Evolutionary conservation across 2,797 vertebrate genomes (phyloP).

Genomic region (Enteromius viviparus): DNA sequence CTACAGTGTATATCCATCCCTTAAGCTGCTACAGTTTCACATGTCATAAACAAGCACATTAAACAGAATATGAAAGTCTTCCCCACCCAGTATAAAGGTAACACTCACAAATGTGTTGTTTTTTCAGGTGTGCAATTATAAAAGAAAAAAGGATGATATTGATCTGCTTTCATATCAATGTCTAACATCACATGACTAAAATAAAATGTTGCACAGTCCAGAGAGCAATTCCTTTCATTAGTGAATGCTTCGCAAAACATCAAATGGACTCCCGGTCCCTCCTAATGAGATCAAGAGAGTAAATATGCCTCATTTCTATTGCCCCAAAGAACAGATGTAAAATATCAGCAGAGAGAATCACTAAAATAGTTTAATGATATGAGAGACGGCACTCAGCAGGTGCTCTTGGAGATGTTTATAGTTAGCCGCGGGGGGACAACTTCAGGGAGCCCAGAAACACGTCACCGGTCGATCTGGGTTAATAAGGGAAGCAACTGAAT

Average conservation of each 20-base stretch:
- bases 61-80: neutral
- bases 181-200: neutral
- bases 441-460: conserved; percentile 31
- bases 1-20: too few relatives aligned
- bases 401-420: conserved; percentile 10
- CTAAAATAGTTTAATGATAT: conserved; percentile 33
- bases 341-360: conserved; percentile 1
- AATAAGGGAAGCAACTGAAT: conserved; percentile 24
- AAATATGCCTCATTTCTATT: conserved; percentile 2
- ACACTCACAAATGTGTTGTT: conserved; percentile 18
- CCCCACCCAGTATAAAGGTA: neutral
- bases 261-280: neutral
- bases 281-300: conserved; percentile 16
- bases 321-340: neutral
- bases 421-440: neutral
- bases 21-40: neutral
- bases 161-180: neutral
- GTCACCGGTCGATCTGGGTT: conserved; percentile 14
- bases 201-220: neutral
- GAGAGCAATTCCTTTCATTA: neutral
- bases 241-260: neutral
- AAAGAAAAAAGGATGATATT: neutral
- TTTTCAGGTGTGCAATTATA: neutral
- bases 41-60: neutral
- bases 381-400: conserved; percentile 6